Percentiles rank a stretch among this genome's conserved stretches.
Conservation (phyloP, 2,113 vertebrate species). For the Cinclus cinclus region DNA sequence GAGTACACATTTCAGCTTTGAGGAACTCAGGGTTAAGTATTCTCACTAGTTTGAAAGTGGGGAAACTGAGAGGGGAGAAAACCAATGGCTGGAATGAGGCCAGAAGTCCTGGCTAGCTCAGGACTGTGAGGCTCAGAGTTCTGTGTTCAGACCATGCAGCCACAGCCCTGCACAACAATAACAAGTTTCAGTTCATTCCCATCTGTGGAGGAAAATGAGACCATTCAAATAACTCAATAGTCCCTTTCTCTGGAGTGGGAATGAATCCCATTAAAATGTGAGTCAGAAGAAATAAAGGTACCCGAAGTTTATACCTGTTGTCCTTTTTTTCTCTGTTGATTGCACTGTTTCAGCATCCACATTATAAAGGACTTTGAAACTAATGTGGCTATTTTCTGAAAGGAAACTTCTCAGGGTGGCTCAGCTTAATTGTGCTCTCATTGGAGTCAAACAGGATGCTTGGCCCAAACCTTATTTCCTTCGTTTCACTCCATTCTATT, state of each 20-base stretch:
- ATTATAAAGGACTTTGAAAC: background rate
- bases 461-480: conserved; percentile 76
- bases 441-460: conserved; percentile 74
- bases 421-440: conserved; percentile 46
- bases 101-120: background rate
- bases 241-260: background rate
- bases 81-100: background rate
- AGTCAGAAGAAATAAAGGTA: background rate
- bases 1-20: background rate
- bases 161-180: background rate
- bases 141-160: background rate
- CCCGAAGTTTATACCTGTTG: background rate
- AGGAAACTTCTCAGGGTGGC: conserved; percentile 28
- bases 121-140: background rate
- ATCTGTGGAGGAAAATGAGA: background rate
- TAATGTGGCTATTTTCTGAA: background rate
- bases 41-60: background rate
- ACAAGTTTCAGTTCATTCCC: background rate
- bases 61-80: background rate
- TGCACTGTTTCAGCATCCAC: background rate
- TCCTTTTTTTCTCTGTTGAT: background rate
- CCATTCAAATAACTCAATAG: background rate
- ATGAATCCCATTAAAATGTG: background rate
- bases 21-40: background rate
- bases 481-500: conserved; percentile 76